Percentiles rank a stretch among this genome's conserved stretches.
phyloP scores from a whole-genome alignment of 1,140 invertebrate genomes.

The Cydia pomonella region DNA sequence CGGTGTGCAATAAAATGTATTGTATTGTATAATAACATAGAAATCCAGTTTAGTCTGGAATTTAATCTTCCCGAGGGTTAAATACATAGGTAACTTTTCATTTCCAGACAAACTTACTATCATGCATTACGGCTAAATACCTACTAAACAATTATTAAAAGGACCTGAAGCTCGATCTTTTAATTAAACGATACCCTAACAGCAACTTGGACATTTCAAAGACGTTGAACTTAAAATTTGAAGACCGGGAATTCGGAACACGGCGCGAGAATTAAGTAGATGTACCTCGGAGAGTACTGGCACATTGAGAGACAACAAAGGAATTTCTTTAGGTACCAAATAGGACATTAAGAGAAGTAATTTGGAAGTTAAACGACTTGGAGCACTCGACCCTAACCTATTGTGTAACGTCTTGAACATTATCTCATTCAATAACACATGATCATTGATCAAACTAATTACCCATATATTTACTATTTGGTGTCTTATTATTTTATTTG shows the following conservation, averaged over 20 bases:
- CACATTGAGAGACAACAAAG: neutral
- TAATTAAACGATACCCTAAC: neutral
- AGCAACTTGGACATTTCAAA: neutral
- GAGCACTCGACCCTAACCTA: neutral
- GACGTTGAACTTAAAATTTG: neutral
- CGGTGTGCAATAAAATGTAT: too few species aligned
- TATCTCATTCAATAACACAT: neutral
- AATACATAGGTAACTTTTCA: too few species aligned
- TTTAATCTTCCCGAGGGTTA: too few species aligned
- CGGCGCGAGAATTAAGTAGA: slow-evolving; percentile 11
- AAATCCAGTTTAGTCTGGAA: too few species aligned
- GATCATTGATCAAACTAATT: too few species aligned
- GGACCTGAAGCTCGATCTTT: neutral
- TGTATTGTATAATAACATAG: too few species aligned
- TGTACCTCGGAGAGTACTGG: neutral
- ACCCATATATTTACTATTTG: too few species aligned
- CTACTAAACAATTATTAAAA: neutral
- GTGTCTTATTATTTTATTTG: too few species aligned
- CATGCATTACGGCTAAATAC: too few species aligned
- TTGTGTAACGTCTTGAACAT: neutral
- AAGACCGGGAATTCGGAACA: neutral
- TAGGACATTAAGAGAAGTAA: slow-evolving; percentile 10
- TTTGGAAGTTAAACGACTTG: neutral
- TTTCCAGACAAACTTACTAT: too few species aligned
- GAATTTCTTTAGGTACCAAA: slow-evolving; percentile 4